Evolutionary conservation across 2,797 vertebrate species (phyloP).

Genomic region (Anolis apletophallus): DNA sequence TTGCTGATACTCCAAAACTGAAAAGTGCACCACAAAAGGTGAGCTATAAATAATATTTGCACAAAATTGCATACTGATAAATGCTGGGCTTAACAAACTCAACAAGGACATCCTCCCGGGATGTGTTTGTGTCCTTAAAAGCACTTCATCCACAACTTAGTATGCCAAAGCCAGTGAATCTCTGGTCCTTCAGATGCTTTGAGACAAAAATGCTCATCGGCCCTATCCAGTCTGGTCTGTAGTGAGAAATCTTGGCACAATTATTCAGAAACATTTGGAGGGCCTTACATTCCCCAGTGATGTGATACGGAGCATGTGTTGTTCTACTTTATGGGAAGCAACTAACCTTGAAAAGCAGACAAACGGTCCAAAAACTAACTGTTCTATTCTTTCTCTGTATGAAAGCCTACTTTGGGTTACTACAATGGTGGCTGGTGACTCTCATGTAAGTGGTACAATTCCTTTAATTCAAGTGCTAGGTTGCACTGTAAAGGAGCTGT

Average conservation of each 20-base stretch:
- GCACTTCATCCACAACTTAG: not conserved
- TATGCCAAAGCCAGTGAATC: too few species aligned
- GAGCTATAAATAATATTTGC: slow-evolving; percentile 4
- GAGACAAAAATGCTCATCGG: too few species aligned
- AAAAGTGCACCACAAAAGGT: not conserved
- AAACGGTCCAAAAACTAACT: not conserved
- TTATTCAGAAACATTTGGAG: too few species aligned
- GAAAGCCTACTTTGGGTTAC: not conserved
- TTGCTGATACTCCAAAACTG: slow-evolving; percentile 11
- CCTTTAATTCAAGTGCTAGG: too few species aligned
- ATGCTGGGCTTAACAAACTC: not conserved
- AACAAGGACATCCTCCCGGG: not conserved
- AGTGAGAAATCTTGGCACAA: too few species aligned
- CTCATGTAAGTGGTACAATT: too few species aligned
- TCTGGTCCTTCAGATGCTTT: too few species aligned
- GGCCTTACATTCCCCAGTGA: too few species aligned
- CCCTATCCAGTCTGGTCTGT: too few species aligned
- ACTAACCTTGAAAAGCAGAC: not conserved
- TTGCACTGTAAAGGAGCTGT: too few species aligned
- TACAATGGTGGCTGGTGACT: too few species aligned
- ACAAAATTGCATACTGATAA: slow-evolving; percentile 2
- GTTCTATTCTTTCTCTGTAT: not conserved
- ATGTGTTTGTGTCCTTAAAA: not conserved
- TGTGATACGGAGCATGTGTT: too few species aligned
- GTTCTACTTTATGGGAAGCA: not conserved